These are phyloP conservation scores for Blastobasis lacticolella DNA, from an alignment of 2,888 invertebrate species.

Conservation along the genomic window DNA sequence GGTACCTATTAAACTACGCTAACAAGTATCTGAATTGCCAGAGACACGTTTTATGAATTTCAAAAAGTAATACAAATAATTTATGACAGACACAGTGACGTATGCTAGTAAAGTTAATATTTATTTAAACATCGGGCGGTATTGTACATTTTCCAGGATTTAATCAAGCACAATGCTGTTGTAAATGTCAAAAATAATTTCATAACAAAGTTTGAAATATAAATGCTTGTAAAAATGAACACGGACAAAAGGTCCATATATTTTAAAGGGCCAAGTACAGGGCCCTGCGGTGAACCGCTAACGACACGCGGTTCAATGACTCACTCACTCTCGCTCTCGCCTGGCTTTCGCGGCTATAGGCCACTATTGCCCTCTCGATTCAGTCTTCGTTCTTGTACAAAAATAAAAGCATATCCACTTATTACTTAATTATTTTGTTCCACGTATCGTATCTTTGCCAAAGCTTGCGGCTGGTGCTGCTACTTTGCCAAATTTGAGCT, in stretches of 20 bases:
- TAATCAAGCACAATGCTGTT: slow-evolving; percentile 16
- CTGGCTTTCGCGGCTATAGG: slow-evolving; percentile 7
- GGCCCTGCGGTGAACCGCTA: slow-evolving; percentile 47
- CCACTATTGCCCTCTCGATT: slow-evolving; percentile 7
- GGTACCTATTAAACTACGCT: no score
- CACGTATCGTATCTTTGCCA: no score
- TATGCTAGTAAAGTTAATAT: no score
- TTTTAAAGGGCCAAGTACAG: slow-evolving; percentile 23
- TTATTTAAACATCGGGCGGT: no score
- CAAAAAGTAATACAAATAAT: no score
- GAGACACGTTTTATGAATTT: no score
- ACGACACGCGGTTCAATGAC: slow-evolving; percentile 39
- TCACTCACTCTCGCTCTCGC: slow-evolving; percentile 36
- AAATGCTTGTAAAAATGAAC: slow-evolving; percentile 23
- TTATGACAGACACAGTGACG: no score
- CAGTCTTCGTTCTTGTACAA: not conserved
- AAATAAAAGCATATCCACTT: slow-evolving; percentile 3
- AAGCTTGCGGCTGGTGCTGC: no score
- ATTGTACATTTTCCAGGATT: slow-evolving; percentile 16
- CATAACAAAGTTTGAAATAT: slow-evolving; percentile 18
- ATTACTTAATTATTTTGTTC: no score
- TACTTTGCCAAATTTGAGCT: no score
- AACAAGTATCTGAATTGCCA: no score
- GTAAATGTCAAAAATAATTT: slow-evolving; percentile 21
- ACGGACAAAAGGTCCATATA: slow-evolving; percentile 25